phyloP scores from a whole-genome alignment of 2,797 vertebrate genomes.

The Acipenser ruthenus region DNA sequence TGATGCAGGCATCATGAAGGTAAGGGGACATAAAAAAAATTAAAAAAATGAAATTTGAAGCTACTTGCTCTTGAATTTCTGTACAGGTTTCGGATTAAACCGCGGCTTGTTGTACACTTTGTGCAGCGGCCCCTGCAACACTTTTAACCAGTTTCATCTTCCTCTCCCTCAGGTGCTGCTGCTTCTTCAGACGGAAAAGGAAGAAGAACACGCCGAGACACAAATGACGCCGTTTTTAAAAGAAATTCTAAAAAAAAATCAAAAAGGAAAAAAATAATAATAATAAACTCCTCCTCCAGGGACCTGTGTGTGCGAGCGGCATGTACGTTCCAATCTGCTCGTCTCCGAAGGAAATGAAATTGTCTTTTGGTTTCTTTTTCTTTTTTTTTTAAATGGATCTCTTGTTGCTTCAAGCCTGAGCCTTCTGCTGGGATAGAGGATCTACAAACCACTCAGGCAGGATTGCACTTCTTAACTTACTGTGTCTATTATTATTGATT shows the following conservation, averaged over 20 bases:
- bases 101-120: no score
- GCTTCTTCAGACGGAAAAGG: slow-evolving; percentile 98
- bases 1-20: no score
- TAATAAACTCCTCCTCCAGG: slow-evolving; percentile 34
- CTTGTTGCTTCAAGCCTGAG: slow-evolving; percentile 34
- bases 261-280: slow-evolving; percentile 29
- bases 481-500: slow-evolving; percentile 8
- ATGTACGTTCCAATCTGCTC: slow-evolving; percentile 54
- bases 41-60: no score
- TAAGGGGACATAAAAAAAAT: no score
- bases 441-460: slow-evolving; percentile 52
- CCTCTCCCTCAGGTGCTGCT: slow-evolving; percentile 85
- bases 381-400: slow-evolving; percentile 16
- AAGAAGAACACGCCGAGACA: slow-evolving; percentile 94
- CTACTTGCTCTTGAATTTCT: no score
- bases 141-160: no score
- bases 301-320: slow-evolving; percentile 37
- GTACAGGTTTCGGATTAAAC: no score
- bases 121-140: no score
- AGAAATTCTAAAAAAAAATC: slow-evolving; percentile 41
- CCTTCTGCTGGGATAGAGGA: slow-evolving; percentile 57
- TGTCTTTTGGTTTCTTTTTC: slow-evolving; percentile 12
- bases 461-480: slow-evolving; percentile 37
- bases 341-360: slow-evolving; percentile 35
- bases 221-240: slow-evolving; percentile 70